Base-by-base conservation (phyloP, 64 coral and sea anemone species). In the Montipora foliosa region DNA sequence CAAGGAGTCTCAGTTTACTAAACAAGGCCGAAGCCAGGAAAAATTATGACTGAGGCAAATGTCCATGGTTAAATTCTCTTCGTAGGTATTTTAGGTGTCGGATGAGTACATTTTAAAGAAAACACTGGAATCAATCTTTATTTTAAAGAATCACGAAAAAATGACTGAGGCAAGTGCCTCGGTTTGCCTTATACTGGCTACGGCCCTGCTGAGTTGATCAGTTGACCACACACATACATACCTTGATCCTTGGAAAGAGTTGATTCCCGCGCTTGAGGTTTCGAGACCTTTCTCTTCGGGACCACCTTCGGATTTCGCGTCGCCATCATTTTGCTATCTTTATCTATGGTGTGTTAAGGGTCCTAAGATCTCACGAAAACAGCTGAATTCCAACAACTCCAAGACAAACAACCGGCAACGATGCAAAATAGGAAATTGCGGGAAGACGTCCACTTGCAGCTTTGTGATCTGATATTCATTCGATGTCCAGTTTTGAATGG, bases 261-360 rank as follows among this genome's bases (percentile, higher is more conserved):
- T 0, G 92, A 93, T n/a, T 44, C 25, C 22, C 68, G 8, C 13
- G 66, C 21, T 74, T 76, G 68, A 9, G 76, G 76, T 51, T 92
- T 91, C 55, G 94, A 74, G 22, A 59, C 62, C 79, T 91, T 87
- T 60, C 91, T 87, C 22, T 91, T 92, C 2, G 94, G 94, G 7
- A 53, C 37, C 66, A 95, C 84, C 80, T 95, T 95, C 8, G 94
- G 90, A 48, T 95, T 95, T 76, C 94, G 76, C 50, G 94, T 92
- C 58, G 94, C 90, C 94, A 95, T 92, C 90, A 95, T 92, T 73
- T 95, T 95, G 84, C 58, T 51, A 44, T 61, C 75, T 60, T 77
- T 58, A n/a, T n/a, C 59, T 44, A 46, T 49, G 44, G 16, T 72
- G 10, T 49, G 45, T 50, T 8, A 16, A 86, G 66, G 16, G 3